phyloP scores from a whole-genome alignment of 1,140 invertebrate genomes.

The Carposina sasakii region DNA sequence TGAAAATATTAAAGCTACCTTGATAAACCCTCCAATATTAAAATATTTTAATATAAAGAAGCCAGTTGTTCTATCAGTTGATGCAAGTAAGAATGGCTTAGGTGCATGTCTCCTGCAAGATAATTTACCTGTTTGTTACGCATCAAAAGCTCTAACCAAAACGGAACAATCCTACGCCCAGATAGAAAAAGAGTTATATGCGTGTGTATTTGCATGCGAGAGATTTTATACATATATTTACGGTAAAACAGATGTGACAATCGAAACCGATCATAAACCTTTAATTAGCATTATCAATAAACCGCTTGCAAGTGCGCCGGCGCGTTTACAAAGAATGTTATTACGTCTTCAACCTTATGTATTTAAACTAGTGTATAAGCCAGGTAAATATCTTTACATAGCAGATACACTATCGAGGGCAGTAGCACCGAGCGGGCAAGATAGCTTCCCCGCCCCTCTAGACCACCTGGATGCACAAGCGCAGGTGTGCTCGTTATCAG shows the following conservation, averaged over 20 bases:
- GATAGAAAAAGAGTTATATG: slow-evolving; percentile 3
- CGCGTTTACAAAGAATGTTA: neutral
- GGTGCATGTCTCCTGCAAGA: slow-evolving; percentile 45
- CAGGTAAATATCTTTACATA: neutral
- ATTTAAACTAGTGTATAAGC: neutral
- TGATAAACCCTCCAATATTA: neutral
- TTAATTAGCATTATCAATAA: neutral
- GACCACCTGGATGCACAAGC: slow-evolving; percentile 1
- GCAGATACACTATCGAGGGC: neutral
- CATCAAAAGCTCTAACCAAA: slow-evolving; percentile 39
- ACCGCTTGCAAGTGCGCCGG: neutral
- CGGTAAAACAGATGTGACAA: neutral
- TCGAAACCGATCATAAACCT: neutral
- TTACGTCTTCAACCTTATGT: neutral
- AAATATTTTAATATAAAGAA: neutral
- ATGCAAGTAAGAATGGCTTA: slow-evolving; percentile 31
- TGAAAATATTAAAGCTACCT: neutral
- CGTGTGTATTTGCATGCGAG: slow-evolving; percentile 1
- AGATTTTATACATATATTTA: slow-evolving; percentile 5
- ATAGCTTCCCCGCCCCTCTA: no score
- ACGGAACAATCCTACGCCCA: neutral
- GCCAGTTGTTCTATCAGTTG: neutral
- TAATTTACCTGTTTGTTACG: slow-evolving; percentile 37
- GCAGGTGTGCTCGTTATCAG: neutral
- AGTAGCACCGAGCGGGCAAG: neutral